phyloP scores from a whole-genome alignment of 37 sponge, comb jelly and placozoan genomes.

The Aphrocallistes beatrix region DNA sequence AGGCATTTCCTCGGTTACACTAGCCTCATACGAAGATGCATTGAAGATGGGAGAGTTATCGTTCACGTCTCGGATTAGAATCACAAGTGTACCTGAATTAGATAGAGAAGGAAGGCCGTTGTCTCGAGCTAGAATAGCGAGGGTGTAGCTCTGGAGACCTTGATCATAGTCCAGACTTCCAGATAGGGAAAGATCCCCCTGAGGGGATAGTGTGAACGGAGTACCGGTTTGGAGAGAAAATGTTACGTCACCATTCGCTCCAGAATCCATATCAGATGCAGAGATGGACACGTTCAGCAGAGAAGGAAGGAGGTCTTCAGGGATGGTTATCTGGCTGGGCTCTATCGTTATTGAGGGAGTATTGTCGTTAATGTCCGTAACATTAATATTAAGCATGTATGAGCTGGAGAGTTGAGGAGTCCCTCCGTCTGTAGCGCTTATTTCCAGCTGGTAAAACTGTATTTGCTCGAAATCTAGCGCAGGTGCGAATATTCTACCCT shows the following conservation, averaged over 20 bases:
- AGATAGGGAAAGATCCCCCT: neutral
- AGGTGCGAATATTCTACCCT: neutral
- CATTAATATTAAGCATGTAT: conserved; percentile 15
- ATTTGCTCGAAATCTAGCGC: conserved; percentile 36
- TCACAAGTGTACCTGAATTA: neutral
- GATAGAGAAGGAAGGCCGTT: neutral
- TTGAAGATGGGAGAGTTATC: neutral
- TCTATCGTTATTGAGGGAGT: conserved; percentile 26
- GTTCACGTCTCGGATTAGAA: neutral
- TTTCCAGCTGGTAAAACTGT: conserved; percentile 14
- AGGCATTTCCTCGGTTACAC: neutral
- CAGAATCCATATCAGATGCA: neutral
- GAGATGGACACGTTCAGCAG: neutral
- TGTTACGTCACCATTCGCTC: neutral
- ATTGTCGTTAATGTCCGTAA: conserved; percentile 38
- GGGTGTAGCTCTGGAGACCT: neutral
- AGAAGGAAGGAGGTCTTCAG: neutral
- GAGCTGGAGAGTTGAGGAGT: conserved; percentile 16
- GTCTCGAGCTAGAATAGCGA: neutral
- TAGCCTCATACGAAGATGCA: neutral
- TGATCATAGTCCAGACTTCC: neutral
- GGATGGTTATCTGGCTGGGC: neutral
- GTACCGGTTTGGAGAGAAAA: neutral
- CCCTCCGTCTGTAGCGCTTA: conserved; percentile 45
- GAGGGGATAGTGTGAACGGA: neutral